phyloP scores from a whole-genome alignment of 2,888 invertebrate species.

The Microctonus hyperodae region DNA sequence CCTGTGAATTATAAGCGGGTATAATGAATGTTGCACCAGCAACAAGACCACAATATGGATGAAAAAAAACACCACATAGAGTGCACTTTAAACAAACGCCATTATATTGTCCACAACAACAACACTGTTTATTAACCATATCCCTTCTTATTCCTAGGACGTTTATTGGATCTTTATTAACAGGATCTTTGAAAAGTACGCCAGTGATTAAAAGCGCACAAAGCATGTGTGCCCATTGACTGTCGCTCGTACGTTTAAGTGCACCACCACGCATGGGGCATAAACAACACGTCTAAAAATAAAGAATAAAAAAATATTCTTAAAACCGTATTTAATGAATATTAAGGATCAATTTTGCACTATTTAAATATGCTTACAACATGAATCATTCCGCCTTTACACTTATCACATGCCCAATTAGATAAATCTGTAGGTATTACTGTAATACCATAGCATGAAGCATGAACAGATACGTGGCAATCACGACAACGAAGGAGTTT shows the following conservation, averaged over 20 bases:
- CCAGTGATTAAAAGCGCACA: conserved; percentile 73
- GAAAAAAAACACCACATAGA: conserved; percentile 65
- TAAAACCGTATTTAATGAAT: conserved; percentile 3
- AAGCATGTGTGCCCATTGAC: conserved; percentile 72
- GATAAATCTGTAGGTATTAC: conserved; percentile 53
- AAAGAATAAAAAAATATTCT: conserved; percentile 16
- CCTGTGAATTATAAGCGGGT: conserved; percentile 52
- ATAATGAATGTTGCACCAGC: conserved; percentile 63
- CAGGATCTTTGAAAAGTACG: conserved; percentile 66
- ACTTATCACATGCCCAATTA: conserved; percentile 64
- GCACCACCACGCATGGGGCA: conserved; percentile 71
- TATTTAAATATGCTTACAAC: conserved; percentile 50
- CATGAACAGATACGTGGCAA: conserved; percentile 69
- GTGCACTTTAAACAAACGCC: conserved; percentile 65
- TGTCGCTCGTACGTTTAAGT: conserved; percentile 70
- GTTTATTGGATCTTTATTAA: conserved; percentile 60
- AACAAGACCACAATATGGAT: conserved; percentile 69
- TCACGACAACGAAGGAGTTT: conserved; percentile 66
- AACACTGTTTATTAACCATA: conserved; percentile 53
- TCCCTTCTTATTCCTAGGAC: conserved; percentile 51
- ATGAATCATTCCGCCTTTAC: conserved; percentile 56
- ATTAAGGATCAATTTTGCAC: not conserved
- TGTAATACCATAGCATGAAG: conserved; percentile 64
- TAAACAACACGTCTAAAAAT: conserved; percentile 64
- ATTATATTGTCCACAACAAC: conserved; percentile 54